Base-by-base conservation (phyloP, 1,140 invertebrate genomes). In the Hypsibius dujardini region DNA sequence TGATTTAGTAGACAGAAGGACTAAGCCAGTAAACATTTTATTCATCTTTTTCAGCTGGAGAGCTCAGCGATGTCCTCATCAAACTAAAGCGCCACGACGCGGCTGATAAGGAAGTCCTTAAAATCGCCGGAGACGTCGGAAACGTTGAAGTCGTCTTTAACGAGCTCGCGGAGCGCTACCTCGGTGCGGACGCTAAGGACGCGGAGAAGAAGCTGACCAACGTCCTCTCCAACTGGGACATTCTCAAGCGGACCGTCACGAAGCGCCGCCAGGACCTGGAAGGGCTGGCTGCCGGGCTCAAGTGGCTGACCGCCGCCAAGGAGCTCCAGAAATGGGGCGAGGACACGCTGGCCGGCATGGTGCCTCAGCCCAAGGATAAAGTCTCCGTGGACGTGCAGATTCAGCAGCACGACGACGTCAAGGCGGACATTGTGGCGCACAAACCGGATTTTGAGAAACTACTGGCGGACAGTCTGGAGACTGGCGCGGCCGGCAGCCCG, bases 31-130 rank as follows among this genome's bases (percentile, higher is more conserved):
- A 28, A 28, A 28, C 28, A 28, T 28, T 28, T 28, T 28, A 28
- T 28, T 28, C 28, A 28, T 28, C n/a, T 7, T 56, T 56, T 56
- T 7, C 90, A 1, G 92, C 91, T 2, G 80, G 89, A 60, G 92
- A 96, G 80, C 82, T 92, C 2, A 90, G 94, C 76, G 89, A 91
- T 0, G 92, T 91, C 40, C 79, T 91, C 71, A 86, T 86, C 0
- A 80, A 93, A 70, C 84, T 92, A 2, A 82, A 91, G 73, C 87
- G 89, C 75, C 93, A 96, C 78, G 92, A 96, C 81, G 88, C 88
- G 1, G 92, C 95, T 76, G 92, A 96, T 79, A 95, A 94, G 79
- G 94, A 98, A 80, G 79, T 97, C 14, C 86, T 94, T 1, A 92
- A 91, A 0, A 80, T 97, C 1, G 92, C 96, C 78, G 91, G 90